Evolutionary conservation across 2,888 invertebrate species (phyloP), one percentile per base, ranked within the genome.

Genomic region (Fissipunctia ypsillon): DNA sequence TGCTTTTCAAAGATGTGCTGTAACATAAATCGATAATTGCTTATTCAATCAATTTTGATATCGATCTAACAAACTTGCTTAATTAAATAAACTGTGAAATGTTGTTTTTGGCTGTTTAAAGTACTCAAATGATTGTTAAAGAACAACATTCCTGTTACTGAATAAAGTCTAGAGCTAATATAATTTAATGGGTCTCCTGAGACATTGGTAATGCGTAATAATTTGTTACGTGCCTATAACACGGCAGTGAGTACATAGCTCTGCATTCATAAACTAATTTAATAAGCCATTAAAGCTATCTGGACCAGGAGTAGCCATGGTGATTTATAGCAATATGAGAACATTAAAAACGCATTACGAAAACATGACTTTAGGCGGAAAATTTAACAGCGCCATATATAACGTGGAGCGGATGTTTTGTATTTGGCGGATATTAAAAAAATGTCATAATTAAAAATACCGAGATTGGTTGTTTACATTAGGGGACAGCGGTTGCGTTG

Each of bases 291-390:
- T 96, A 95, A 93, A 95, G 95, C 95, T 95, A 94, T 96, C 96
- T 95, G 95, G 94, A 94, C 94, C 95, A 95, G 94, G 93, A 93
- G 93, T 93, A 92, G 91, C 93, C 92, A 93, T 94, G 90, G 91
- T 95, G 96, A 96, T 95, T 95, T 95, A 96, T 96, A 94, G 94
- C 93, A 95, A 96, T 95, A 95, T 95, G 95, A 95, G 95, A 96
- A 95, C 96, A 96, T 96, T 96, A 96, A 96, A 96, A 96, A 95
- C 96, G 94, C 96, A 96, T 96, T 96, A 96, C 93, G 93, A 94
- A 95, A 96, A 96, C 96, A 96, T 95, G 96, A 95, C 93, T 96
- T 94, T 93, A 91, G 94, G 92, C 93, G 94, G 93, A 93, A 95
- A 94, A 93, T 95, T 95, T 93, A 94, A 94, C 95, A 92, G 91